Evolutionary conservation across 2,113 vertebrate species (phyloP).

Genomic region (Malaclemys terrapin): DNA sequence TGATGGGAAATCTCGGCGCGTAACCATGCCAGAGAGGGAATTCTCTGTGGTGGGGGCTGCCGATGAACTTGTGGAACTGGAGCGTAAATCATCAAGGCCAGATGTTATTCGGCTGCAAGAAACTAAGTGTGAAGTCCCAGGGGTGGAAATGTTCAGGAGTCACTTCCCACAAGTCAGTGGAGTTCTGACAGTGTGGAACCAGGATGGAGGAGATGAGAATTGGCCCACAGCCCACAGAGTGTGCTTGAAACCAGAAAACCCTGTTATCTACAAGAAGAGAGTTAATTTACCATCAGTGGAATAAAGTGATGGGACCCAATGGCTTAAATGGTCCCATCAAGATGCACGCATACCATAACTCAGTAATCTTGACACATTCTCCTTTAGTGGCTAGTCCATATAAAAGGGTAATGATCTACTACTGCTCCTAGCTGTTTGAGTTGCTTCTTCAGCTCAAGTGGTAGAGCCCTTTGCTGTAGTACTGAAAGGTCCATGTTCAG

Average conservation of each 20-base stretch:
- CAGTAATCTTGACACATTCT: neutral
- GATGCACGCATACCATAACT: neutral
- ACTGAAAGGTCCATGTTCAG: neutral
- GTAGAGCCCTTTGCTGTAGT: neutral
- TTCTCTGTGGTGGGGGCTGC: neutral
- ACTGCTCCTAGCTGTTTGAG: neutral
- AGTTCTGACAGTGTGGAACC: neutral
- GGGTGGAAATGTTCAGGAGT: neutral
- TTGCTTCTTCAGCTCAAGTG: neutral
- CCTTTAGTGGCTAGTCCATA: neutral
- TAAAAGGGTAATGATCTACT: neutral
- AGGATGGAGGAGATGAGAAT: neutral
- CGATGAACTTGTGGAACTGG: neutral
- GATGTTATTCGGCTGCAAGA: neutral
- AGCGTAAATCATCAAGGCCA: neutral
- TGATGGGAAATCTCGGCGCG: neutral
- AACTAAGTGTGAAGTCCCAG: neutral
- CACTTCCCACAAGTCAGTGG: neutral
- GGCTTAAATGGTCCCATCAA: neutral
- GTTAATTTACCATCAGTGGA: neutral
- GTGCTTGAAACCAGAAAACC: neutral
- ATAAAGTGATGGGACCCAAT: neutral
- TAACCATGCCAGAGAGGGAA: neutral
- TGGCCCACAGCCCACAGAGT: neutral
- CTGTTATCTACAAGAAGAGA: neutral